A percentile compares a stretch with the other conserved stretches of the same genome.
phyloP scores from a whole-genome alignment of 2,888 invertebrate genomes.

The Endotricha flammealis region DNA sequence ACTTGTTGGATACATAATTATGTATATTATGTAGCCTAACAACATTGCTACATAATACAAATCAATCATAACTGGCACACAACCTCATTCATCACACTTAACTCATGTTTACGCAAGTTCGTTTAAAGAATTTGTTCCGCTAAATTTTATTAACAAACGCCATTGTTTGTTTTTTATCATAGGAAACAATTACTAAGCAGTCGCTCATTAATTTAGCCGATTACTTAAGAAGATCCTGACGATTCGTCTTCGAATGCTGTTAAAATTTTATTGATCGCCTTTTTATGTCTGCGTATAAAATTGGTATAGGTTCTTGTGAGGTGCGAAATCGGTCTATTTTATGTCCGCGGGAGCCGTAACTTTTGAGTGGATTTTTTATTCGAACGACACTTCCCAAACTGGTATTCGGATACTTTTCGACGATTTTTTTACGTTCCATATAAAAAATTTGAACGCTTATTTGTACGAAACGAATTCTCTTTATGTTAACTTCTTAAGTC shows the following conservation, averaged over 20 bases:
- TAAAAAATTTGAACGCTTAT: slow-evolving; percentile 29
- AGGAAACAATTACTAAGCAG: slow-evolving; percentile 7
- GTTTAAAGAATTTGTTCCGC: not conserved
- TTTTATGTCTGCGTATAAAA: slow-evolving; percentile 64
- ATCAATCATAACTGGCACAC: too few relatives aligned
- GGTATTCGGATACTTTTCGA: slow-evolving; percentile 33
- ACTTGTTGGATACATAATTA: too few relatives aligned
- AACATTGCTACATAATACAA: too few relatives aligned
- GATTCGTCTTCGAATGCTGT: slow-evolving; percentile 47
- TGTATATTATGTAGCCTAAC: too few relatives aligned
- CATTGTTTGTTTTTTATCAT: not conserved
- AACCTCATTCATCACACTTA: not conserved
- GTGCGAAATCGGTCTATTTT: slow-evolving; percentile 71
- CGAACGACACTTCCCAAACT: slow-evolving; percentile 52
- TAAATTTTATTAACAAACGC: not conserved
- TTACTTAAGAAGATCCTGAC: slow-evolving; percentile 33
- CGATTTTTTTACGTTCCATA: slow-evolving; percentile 34
- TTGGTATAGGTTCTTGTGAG: slow-evolving; percentile 54
- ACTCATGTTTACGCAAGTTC: not conserved
- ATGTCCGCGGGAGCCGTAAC: slow-evolving; percentile 56
- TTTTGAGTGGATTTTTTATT: slow-evolving; percentile 64
- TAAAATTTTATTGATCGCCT: slow-evolving; percentile 65
- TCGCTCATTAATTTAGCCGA: slow-evolving; percentile 12
- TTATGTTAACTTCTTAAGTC: slow-evolving; percentile 35
- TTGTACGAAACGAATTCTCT: slow-evolving; percentile 40